A percentile compares a stretch with the other conserved stretches of the same genome.
Conservation (phyloP, 2,888 invertebrate genomes). For the Deilephila elpenor region DNA sequence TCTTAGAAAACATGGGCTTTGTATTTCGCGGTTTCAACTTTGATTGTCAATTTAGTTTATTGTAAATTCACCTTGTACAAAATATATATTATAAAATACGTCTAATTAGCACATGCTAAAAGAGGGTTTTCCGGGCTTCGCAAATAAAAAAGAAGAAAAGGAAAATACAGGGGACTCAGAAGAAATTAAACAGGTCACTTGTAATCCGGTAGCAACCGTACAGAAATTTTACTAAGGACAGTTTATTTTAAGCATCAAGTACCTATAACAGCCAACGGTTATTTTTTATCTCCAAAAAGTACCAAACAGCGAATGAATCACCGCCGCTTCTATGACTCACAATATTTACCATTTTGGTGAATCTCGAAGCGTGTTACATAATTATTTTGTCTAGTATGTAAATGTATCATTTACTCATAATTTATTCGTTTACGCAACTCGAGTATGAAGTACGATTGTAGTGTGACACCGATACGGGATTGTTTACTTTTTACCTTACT, state of each 20-base stretch:
- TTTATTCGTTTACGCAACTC: slow-evolving; percentile 5
- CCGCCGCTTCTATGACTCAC: not conserved
- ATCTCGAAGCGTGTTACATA: slow-evolving; percentile 3
- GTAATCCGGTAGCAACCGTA: not conserved
- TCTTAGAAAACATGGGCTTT: not conserved
- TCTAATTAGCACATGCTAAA: too few relatives aligned
- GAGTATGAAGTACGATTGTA: not conserved
- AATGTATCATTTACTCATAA: slow-evolving; percentile 2
- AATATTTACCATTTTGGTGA: slow-evolving; percentile 17
- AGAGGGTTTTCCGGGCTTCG: too few relatives aligned
- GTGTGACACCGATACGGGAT: not conserved
- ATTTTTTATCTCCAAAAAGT: not conserved
- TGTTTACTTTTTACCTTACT: slow-evolving; percentile 9
- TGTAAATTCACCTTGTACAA: not conserved
- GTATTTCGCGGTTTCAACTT: not conserved
- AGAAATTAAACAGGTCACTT: too few relatives aligned
- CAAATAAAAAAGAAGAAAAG: not conserved
- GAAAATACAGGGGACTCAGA: not conserved
- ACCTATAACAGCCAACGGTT: not conserved
- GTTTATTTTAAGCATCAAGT: too few relatives aligned
- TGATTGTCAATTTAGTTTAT: not conserved
- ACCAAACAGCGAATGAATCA: slow-evolving; percentile 1
- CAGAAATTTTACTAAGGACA: not conserved
- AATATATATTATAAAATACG: too few relatives aligned
- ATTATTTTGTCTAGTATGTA: not conserved